Conservation (phyloP, 2,888 invertebrate species). For the Drosophila anomalipes region DNA sequence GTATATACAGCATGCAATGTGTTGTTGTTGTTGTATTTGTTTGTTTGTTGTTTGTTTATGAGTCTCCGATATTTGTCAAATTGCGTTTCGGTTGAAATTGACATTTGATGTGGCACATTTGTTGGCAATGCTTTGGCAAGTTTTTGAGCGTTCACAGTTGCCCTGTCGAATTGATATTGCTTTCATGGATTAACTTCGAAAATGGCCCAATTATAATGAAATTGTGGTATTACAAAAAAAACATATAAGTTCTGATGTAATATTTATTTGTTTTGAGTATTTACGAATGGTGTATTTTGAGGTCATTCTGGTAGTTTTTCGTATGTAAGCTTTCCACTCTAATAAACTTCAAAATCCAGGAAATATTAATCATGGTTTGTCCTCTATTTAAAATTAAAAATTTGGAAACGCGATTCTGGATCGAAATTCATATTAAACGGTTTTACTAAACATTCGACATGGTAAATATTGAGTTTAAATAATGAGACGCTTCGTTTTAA, state of each 20-base stretch:
- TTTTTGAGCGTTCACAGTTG: constrained; percentile 36
- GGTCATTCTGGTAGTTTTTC: neutral
- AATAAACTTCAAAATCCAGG: neutral
- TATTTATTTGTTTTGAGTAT: neutral
- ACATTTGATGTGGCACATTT: constrained; percentile 69
- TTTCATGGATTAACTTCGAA: neutral
- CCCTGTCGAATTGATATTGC: constrained; percentile 11
- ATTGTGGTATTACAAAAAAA: neutral
- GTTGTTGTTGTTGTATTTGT: neutral
- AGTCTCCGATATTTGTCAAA: constrained; percentile 46
- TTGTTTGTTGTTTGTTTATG: constrained; percentile 17
- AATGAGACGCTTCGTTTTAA: neutral
- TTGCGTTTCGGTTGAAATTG: constrained; percentile 53
- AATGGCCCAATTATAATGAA: constrained; percentile 12
- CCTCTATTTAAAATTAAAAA: neutral
- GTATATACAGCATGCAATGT: neutral
- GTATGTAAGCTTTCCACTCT: neutral
- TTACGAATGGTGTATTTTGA: neutral
- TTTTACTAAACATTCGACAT: neutral
- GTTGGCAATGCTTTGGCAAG: constrained; percentile 13
- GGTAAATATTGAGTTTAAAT: neutral
- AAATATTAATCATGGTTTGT: neutral
- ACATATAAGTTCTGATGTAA: neutral
- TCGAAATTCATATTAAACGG: neutral
- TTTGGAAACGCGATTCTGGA: neutral